Base-by-base conservation (phyloP, 2,113 vertebrate genomes). In the Scolopax mira region DNA sequence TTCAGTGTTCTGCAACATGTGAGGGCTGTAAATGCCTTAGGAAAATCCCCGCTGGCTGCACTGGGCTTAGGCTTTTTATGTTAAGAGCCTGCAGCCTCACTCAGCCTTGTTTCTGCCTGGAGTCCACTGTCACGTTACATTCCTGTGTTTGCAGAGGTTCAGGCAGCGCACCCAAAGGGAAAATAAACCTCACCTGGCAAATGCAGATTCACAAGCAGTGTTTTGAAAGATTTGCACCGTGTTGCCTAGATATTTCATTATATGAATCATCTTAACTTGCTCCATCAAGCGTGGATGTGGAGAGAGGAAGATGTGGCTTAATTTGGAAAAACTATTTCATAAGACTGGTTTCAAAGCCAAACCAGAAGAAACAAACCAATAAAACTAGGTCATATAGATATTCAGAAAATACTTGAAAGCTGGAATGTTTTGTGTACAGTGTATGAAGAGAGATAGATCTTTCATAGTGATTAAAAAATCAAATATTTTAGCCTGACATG, bases 71-170 rank as follows among this genome's bases (percentile, higher is more conserved):
- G 18, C 41, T 60, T 83, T 88, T 80, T 42, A 41, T 28, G 13
- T 42, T 73, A 80, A 90, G 54, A 62, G 11, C 14, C 41, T 77
- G 77, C 25, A 95, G 52, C 25, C 11, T 77, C 44, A 72, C 18
- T n/a, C 8, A 54, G 42, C 14, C 5, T 24, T 5, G 25, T 37
- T 84, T 73, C 54, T 66, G 46, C 13, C 44, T 21, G 31, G 13
- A 55, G 11, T 41, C 22, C 37, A 27, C 33, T 66, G 37, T 10
- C 0, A 0, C 39, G 3, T 35, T 51, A 49, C 3, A 5, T 8
- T 72, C 6, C 12, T n/a, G 9, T 79, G 10, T 70, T 61, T 80
- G 18, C 73, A 24, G 67, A 62, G 46, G 22, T 8, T 83, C 49
- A 54, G 31, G 37, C 35, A 82, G 23, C 6, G 18, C 27, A 78